Conservation (phyloP, 2,888 invertebrate species). For the Sympetrum striolatum region DNA sequence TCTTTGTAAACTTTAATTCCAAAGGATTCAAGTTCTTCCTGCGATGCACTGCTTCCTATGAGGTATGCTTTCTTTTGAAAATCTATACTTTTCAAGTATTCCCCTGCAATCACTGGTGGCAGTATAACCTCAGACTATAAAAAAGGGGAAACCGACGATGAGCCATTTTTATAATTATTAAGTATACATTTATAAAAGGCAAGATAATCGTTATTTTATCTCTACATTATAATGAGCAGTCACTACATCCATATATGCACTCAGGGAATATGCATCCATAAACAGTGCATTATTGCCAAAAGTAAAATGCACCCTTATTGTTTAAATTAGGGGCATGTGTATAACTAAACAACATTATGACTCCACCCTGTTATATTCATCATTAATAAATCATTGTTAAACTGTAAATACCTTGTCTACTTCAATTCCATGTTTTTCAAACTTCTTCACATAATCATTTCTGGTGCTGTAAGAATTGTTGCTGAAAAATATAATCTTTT, state of each 20-base stretch:
- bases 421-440: slow-evolving; percentile 37
- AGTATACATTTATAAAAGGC: no score
- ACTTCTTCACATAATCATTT: slow-evolving; percentile 59
- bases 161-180: background rate
- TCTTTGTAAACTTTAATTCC: background rate
- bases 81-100: slow-evolving; percentile 57
- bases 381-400: no score
- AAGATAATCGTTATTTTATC: no score
- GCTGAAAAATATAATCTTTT: slow-evolving; percentile 62
- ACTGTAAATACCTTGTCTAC: background rate
- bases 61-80: slow-evolving; percentile 61
- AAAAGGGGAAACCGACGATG: background rate
- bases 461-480: slow-evolving; percentile 64
- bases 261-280: no score
- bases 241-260: no score
- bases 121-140: slow-evolving; percentile 59
- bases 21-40: slow-evolving; percentile 58
- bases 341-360: no score
- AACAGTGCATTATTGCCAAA: no score
- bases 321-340: no score
- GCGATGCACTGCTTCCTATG: slow-evolving; percentile 61
- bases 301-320: no score
- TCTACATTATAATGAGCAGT: no score
- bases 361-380: no score
- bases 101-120: slow-evolving; percentile 58